Conservation (phyloP, 2,113 vertebrate species). For the Micromys minutus region DNA sequence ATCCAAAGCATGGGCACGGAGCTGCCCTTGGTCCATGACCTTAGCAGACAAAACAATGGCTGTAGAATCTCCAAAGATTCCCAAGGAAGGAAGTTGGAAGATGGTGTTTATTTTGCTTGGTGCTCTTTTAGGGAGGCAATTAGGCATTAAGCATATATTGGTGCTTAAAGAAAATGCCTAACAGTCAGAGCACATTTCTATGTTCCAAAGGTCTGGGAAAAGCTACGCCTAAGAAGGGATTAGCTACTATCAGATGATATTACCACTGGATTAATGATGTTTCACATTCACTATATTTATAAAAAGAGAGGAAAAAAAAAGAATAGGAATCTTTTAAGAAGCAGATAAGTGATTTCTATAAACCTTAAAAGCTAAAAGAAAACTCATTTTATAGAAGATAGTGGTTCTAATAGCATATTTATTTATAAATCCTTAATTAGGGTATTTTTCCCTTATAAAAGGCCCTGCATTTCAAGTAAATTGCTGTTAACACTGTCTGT, state of each 20-base stretch:
- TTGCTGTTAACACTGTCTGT: constrained; percentile 48
- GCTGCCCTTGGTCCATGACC: constrained; percentile 87
- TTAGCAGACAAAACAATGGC: constrained; percentile 83
- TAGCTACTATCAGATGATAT: constrained; percentile 89
- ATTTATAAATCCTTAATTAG: constrained; percentile 78
- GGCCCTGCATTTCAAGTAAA: constrained; percentile 58
- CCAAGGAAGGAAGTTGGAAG: constrained; percentile 81
- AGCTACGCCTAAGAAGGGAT: constrained; percentile 87
- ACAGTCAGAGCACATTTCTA: constrained; percentile 83
- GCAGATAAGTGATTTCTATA: constrained; percentile 83
- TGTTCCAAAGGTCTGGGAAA: constrained; percentile 82
- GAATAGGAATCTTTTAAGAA: constrained; percentile 77
- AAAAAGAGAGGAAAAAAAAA: constrained; percentile 16
- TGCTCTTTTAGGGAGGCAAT: constrained; percentile 81
- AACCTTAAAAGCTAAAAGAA: constrained; percentile 71
- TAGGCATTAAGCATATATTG: constrained; percentile 83
- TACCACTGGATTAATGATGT: constrained; percentile 87
- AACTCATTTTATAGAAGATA: constrained; percentile 60
- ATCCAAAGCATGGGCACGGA: constrained; percentile 83
- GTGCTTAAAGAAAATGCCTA: constrained; percentile 84
- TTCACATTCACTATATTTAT: constrained; percentile 84
- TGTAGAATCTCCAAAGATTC: constrained; percentile 72
- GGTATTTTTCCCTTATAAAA: constrained; percentile 58
- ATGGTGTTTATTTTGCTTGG: constrained; percentile 77
- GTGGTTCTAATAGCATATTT: constrained; percentile 57